These are phyloP conservation scores for Plagiodera versicolora DNA, from an alignment of 2,888 invertebrate species.

Conservation along the genomic window DNA sequence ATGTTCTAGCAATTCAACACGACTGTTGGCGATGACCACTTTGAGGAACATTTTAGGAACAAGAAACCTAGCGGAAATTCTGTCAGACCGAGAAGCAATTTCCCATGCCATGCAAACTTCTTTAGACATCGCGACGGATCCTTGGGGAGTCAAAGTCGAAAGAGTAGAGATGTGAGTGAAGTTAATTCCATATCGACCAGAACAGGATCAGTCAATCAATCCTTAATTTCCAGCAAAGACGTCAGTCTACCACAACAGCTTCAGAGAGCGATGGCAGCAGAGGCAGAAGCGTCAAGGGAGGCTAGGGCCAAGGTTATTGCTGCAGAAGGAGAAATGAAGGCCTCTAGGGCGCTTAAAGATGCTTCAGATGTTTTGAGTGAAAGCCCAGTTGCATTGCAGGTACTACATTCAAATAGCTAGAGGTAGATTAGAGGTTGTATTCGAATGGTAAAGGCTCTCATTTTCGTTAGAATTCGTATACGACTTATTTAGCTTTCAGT, in stretches of 20 bases:
- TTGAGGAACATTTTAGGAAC: conserved; percentile 90
- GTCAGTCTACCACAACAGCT: conserved; percentile 75
- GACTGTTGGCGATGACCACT: conserved; percentile 81
- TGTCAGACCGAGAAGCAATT: conserved; percentile 89
- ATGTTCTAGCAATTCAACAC: conserved; percentile 72
- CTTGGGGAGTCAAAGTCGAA: conserved; percentile 93
- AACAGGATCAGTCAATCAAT: neutral
- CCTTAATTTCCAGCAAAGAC: conserved; percentile 65
- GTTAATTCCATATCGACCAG: no score
- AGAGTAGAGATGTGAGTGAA: conserved; percentile 86
- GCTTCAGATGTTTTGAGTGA: conserved; percentile 83
- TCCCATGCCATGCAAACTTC: conserved; percentile 87
- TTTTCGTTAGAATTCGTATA: no score
- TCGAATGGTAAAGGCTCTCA: no score
- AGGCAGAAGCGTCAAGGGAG: conserved; percentile 79
- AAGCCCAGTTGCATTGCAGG: conserved; percentile 80
- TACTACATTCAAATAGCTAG: conserved; percentile 33
- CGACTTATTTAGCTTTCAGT: no score
- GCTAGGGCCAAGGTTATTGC: conserved; percentile 81
- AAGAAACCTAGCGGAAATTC: conserved; percentile 85
- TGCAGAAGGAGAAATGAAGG: conserved; percentile 85
- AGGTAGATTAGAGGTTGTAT: no score
- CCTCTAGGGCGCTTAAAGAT: conserved; percentile 81
- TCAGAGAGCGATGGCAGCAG: conserved; percentile 81
- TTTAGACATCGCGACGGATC: conserved; percentile 85